Percentiles rank a stretch among this genome's conserved stretches.
These are phyloP conservation scores for Pteronura brasiliensis DNA, from an alignment of 2,113 vertebrate species.

Conservation along the genomic window DNA sequence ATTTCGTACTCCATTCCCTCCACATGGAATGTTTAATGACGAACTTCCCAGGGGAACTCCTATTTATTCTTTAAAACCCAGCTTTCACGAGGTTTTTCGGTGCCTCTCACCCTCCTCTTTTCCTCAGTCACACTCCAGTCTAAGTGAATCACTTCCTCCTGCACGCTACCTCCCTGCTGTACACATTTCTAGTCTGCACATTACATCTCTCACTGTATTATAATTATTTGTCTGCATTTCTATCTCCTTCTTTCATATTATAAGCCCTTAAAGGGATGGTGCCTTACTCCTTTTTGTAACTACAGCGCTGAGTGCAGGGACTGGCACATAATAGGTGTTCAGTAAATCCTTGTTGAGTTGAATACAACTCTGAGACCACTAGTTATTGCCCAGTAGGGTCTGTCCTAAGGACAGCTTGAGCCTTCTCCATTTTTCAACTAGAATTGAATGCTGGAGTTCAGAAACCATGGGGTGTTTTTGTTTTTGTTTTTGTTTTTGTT, in stretches of 20 bases:
- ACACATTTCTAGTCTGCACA: neutral
- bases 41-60: neutral
- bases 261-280: neutral
- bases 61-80: neutral
- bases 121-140: neutral
- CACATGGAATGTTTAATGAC: neutral
- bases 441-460: neutral
- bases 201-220: neutral
- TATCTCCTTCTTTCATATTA: neutral
- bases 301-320: neutral
- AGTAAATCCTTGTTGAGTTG: neutral
- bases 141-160: neutral
- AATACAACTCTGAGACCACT: neutral
- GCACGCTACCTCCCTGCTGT: fast-evolving
- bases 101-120: neutral
- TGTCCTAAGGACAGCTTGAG: neutral
- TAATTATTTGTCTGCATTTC: neutral
- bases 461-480: neutral
- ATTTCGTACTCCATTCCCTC: neutral
- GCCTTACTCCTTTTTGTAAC: neutral
- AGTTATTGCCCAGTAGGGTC: neutral
- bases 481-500: neutral
- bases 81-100: neutral
- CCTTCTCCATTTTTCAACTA: neutral
- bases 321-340: neutral